Evolutionary conservation across 2,888 invertebrate genomes (phyloP).

Genomic region (Sipha maydis): DNA sequence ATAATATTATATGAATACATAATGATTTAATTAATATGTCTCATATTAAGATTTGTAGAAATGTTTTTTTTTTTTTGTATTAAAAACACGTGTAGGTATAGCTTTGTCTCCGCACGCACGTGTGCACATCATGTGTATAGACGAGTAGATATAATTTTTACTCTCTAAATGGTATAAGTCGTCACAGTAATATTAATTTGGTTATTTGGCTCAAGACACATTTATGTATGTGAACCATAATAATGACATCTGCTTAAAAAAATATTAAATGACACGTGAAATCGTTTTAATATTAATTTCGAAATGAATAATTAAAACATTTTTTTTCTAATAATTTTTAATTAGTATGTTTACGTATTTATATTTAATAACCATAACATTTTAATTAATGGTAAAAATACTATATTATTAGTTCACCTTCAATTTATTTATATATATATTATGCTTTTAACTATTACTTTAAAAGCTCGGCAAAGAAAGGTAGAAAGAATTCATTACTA

Average conservation of each 20-base stretch:
- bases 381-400: too few species aligned
- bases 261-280: neutral
- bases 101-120: neutral
- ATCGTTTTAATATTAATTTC: neutral
- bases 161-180: neutral
- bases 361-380: too few species aligned
- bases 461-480: too few species aligned
- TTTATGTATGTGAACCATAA: neutral
- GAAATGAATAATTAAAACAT: neutral
- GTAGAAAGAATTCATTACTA: too few species aligned
- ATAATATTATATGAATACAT: neutral
- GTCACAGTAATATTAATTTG: neutral
- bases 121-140: neutral
- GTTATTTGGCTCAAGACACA: neutral
- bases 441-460: too few species aligned
- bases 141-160: neutral
- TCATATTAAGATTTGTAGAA: neutral
- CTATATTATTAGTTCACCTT: too few species aligned
- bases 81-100: neutral
- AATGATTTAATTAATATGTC: neutral
- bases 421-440: too few species aligned
- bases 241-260: constrained; percentile 19
- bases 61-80: neutral
- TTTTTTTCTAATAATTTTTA: neutral
- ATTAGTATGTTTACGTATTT: too few species aligned